Evolutionary conservation across 2,113 vertebrate genomes (phyloP).

Genomic region (Lophura nycthemera): DNA sequence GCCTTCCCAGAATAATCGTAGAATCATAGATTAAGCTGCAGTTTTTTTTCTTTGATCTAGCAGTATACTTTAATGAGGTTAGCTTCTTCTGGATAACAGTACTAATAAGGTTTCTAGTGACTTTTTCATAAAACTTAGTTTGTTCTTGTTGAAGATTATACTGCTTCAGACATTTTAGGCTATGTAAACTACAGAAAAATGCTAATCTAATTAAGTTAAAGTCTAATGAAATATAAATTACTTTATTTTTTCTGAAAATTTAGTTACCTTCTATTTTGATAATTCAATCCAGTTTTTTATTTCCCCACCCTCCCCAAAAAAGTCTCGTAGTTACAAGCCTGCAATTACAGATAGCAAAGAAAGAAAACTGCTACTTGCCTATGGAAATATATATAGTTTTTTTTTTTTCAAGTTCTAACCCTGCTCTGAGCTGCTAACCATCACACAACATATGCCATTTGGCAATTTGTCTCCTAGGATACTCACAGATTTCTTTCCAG

Average conservation of each 20-base stretch:
- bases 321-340: conserved; percentile 49
- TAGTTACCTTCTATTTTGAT: conserved; percentile 60
- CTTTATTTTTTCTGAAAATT: conserved; percentile 48
- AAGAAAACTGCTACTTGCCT: conserved; percentile 73
- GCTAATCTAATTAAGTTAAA: conserved; percentile 29
- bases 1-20: neutral
- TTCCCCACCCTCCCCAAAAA: neutral
- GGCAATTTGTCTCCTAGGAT: conserved; percentile 96
- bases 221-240: conserved; percentile 10
- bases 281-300: conserved; percentile 62
- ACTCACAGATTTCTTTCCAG: conserved; percentile 98
- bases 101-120: neutral
- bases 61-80: neutral
- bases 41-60: neutral
- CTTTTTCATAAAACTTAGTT: neutral
- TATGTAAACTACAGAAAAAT: conserved; percentile 26
- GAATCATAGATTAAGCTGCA: neutral
- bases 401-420: conserved; percentile 26
- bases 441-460: conserved; percentile 96
- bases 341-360: conserved; percentile 59
- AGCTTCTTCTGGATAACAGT: neutral
- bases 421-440: conserved; percentile 78
- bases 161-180: neutral
- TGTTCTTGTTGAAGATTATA: conserved; percentile 16
- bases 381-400: conserved; percentile 41